phyloP scores from a whole-genome alignment of 2,113 vertebrate genomes.

The Atrichornis clamosus region DNA sequence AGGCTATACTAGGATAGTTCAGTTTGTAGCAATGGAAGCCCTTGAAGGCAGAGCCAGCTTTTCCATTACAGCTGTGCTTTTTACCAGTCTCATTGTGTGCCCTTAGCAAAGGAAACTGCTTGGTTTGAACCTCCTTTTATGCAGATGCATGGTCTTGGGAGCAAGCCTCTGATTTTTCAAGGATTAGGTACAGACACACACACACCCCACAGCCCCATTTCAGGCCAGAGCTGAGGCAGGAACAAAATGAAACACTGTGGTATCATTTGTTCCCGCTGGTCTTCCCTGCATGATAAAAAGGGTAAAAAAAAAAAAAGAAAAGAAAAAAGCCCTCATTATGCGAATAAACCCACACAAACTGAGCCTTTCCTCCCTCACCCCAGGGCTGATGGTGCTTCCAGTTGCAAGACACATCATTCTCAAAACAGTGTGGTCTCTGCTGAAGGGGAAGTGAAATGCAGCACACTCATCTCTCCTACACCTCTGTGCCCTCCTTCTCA shows the following conservation, averaged over 20 bases:
- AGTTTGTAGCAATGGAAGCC: background rate
- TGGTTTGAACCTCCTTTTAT: background rate
- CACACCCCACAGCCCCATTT: rapidly evolving
- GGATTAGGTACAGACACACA: background rate
- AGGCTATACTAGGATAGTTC: background rate
- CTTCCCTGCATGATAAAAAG: background rate
- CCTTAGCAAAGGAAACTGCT: background rate
- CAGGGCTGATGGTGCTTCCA: background rate
- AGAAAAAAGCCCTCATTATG: background rate
- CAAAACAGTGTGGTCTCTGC: background rate
- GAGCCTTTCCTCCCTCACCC: background rate
- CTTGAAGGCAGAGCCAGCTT: background rate
- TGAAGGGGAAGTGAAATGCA: conserved; percentile 14
- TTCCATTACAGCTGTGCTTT: background rate
- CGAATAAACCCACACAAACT: background rate
- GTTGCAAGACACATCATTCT: background rate
- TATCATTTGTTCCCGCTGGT: background rate
- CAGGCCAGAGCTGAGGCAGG: background rate
- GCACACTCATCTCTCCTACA: background rate
- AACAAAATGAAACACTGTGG: background rate
- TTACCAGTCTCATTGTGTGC: background rate
- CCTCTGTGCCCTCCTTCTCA: background rate
- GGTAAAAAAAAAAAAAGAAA: background rate
- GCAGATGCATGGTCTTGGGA: background rate
- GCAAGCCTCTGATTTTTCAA: background rate